Conservation (phyloP, 1,140 invertebrate genomes). For the Dysdera silvatica region DNA sequence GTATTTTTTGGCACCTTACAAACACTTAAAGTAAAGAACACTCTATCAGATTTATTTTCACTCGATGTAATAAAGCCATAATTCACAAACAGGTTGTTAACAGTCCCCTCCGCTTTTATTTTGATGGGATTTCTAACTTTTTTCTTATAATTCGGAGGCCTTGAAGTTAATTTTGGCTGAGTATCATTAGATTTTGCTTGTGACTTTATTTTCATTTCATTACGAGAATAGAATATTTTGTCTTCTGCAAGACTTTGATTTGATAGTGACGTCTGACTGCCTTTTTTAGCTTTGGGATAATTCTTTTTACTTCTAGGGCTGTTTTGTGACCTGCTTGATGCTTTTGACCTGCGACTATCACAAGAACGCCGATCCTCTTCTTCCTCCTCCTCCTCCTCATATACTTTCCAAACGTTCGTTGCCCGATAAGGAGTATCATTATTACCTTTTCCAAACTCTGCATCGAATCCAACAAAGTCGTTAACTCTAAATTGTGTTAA, state of each 20-base stretch:
- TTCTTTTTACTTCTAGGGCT: no score
- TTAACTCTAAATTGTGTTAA: neutral
- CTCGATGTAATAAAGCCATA: conserved; percentile 10
- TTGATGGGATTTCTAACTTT: no score
- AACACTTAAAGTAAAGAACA: conserved; percentile 10
- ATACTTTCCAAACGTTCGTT: conserved; percentile 5
- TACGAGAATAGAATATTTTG: no score
- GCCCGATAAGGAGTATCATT: conserved; percentile 5
- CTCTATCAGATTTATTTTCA: neutral
- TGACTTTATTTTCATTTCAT: no score
- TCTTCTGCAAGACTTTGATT: conserved; percentile 1
- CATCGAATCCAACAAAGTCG: conserved; percentile 1
- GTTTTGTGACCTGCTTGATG: no score
- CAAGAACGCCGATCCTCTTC: conserved; percentile 3
- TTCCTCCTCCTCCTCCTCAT: neutral
- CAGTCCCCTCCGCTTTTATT: neutral
- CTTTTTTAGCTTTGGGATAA: no score
- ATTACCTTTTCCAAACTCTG: neutral
- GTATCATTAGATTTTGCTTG: no score
- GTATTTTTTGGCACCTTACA: conserved; percentile 4
- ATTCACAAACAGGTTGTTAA: conserved; percentile 10
- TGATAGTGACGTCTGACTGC: neutral
- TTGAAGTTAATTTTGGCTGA: no score
- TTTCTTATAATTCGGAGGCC: conserved; percentile 11
- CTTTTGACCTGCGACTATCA: no score